Evolutionary conservation across 2,888 invertebrate genomes (phyloP), one percentile per base, ranked within the genome.

Genomic region (Nysson spinosus): DNA sequence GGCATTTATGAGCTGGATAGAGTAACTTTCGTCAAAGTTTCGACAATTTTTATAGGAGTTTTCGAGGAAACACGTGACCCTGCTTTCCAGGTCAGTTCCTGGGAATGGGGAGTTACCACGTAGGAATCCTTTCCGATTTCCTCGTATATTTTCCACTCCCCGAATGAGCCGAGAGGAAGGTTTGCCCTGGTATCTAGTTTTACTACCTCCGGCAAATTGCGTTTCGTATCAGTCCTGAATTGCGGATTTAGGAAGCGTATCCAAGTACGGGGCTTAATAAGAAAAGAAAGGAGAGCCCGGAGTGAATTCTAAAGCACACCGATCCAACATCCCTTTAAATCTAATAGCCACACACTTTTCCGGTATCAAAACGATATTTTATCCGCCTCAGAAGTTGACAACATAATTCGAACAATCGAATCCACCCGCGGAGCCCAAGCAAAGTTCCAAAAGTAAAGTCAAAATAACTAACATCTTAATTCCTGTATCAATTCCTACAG

Each of bases 171-270:
- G 26, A 50, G 56, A 22, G 12, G 28, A 16, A 46, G 55, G 42
- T 43, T 47, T 47, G 42, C 35, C 17, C 40, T 20, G 55, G 30
- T 43, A 66, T 55, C 65, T 40, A 50, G 66, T 55, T 68, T 61
- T 51, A 56, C 61, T 30, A 39, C 37, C 55, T 12, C 16, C 32
- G 47, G 66, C 44, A 68, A 68, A 68, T 68, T 67, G 67, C 67
- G 55, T 68, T 66, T 49, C 50, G 67, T 47, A 61, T 61, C 61
- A 67, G 55, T 46, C 47, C 42, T 26, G 66, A 68, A 61, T 68
- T 55, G 60, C 60, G 60, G 66, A 66, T 67, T 61, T 56, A 51
- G 51, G 37, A 26, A 50, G 50, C 34, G 17, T 16, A 40, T 9
- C 28, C 56, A 43, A 24, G 37, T 11, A 24, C 28, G 42, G 19